phyloP scores from a whole-genome alignment of 2,797 vertebrate genomes.

The Craterocephalus amniculus region DNA sequence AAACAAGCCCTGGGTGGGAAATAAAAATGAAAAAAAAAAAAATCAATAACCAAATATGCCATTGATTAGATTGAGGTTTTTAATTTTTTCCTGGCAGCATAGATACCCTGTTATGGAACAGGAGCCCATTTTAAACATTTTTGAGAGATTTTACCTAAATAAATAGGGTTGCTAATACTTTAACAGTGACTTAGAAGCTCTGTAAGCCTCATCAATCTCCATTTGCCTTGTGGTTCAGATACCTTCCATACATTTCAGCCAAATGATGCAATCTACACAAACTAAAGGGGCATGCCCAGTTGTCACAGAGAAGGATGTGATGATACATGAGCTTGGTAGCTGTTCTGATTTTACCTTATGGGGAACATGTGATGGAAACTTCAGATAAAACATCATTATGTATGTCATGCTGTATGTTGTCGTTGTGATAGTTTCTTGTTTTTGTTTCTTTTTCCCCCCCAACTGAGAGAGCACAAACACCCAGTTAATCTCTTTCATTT shows the following conservation, averaged over 20 bases:
- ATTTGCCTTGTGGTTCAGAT: background rate
- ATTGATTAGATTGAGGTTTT: background rate
- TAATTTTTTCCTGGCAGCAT: background rate
- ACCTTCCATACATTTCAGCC: too few relatives aligned
- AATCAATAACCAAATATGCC: background rate
- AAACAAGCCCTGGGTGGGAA: background rate
- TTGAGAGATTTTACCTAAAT: background rate
- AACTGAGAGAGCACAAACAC: background rate
- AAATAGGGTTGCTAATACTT: background rate
- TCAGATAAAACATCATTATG: background rate
- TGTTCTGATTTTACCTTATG: background rate
- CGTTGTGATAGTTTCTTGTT: background rate
- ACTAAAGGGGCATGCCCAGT: background rate
- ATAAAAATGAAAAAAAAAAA: background rate
- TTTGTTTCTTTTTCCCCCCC: background rate
- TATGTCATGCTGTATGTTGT: too few relatives aligned
- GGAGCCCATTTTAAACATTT: background rate
- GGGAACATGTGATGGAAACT: background rate
- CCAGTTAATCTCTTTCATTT: conserved; percentile 6
- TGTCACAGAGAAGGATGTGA: background rate
- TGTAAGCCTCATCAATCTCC: background rate
- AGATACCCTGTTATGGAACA: background rate
- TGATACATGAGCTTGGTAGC: background rate
- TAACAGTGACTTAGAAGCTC: background rate
- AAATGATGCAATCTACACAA: background rate